These are phyloP conservation scores for Ophion ventricosus DNA, from an alignment of 2,888 invertebrate species.

Conservation along the genomic window DNA sequence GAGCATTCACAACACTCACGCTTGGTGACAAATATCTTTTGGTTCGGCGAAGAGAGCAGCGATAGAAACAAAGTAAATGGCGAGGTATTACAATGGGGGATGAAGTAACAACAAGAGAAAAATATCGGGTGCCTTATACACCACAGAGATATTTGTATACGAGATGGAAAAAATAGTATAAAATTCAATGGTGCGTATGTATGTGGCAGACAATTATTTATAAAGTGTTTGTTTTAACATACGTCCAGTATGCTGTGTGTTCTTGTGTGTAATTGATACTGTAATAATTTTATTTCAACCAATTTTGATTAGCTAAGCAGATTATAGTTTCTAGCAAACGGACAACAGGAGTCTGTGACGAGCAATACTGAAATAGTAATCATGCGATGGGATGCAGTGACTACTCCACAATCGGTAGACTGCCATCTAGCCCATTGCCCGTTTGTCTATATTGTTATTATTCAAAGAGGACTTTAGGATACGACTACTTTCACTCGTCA, in stretches of 20 bases:
- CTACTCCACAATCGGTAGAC: too few species aligned
- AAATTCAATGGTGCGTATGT: not conserved
- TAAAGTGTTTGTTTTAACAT: not conserved
- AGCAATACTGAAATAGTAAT: not conserved
- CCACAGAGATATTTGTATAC: slow-evolving; percentile 4
- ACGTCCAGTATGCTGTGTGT: not conserved
- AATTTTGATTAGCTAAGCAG: not conserved
- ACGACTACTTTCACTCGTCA: too few species aligned
- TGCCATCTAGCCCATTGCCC: too few species aligned
- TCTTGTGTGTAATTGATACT: not conserved
- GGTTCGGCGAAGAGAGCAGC: slow-evolving; percentile 41
- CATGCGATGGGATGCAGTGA: not conserved
- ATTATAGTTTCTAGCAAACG: not conserved
- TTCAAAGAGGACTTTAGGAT: too few species aligned
- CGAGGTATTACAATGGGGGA: slow-evolving; percentile 30
- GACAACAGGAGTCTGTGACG: not conserved
- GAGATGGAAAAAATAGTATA: not conserved
- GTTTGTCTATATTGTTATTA: too few species aligned
- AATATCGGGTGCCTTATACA: not conserved
- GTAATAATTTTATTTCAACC: not conserved
- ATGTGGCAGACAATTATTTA: not conserved
- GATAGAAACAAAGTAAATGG: slow-evolving; percentile 42
- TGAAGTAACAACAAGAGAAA: slow-evolving; percentile 21
- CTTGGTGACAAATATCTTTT: slow-evolving; percentile 61
- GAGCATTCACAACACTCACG: slow-evolving; percentile 44